phyloP scores from a whole-genome alignment of 2,888 invertebrate species.

The Tanytarsus gracilentus region DNA sequence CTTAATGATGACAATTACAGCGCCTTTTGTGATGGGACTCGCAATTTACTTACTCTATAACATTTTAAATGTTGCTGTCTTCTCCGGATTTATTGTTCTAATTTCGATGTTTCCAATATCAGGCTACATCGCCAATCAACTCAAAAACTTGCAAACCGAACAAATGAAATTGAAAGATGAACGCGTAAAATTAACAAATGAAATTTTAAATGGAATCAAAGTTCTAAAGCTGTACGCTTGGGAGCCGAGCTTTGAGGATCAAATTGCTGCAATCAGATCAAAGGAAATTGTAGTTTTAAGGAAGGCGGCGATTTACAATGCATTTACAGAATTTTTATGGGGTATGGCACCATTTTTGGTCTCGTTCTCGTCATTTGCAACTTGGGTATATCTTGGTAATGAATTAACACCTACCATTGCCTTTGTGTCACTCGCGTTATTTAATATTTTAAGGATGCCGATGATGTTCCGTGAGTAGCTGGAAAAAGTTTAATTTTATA shows the following conservation, averaged over 20 bases:
- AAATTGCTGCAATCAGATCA: slow-evolving; percentile 48
- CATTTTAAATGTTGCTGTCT: slow-evolving; percentile 48
- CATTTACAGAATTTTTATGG: slow-evolving; percentile 52
- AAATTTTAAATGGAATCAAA: slow-evolving; percentile 50
- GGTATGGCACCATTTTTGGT: slow-evolving; percentile 54
- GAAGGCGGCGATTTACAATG: slow-evolving; percentile 48
- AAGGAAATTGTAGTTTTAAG: slow-evolving; percentile 50
- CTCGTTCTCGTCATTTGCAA: slow-evolving; percentile 38
- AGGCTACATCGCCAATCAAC: slow-evolving; percentile 40
- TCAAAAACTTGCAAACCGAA: slow-evolving; percentile 43
- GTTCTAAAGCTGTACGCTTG: slow-evolving; percentile 54
- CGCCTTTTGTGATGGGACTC: slow-evolving; percentile 48
- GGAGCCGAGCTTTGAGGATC: slow-evolving; percentile 51
- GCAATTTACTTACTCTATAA: slow-evolving; percentile 46
- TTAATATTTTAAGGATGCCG: slow-evolving; percentile 50
- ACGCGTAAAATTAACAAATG: slow-evolving; percentile 50
- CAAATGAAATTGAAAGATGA: slow-evolving; percentile 50
- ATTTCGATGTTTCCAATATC: slow-evolving; percentile 50
- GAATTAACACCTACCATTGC: slow-evolving; percentile 46
- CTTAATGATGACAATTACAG: slow-evolving; percentile 45
- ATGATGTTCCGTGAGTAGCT: slow-evolving; percentile 40
- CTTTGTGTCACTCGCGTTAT: slow-evolving; percentile 50
- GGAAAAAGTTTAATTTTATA: background rate
- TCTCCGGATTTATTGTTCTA: slow-evolving; percentile 47
- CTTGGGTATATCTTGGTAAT: slow-evolving; percentile 42